Base-by-base conservation (phyloP, 2,888 invertebrate genomes). In the Rhabditoides inermis region DNA sequence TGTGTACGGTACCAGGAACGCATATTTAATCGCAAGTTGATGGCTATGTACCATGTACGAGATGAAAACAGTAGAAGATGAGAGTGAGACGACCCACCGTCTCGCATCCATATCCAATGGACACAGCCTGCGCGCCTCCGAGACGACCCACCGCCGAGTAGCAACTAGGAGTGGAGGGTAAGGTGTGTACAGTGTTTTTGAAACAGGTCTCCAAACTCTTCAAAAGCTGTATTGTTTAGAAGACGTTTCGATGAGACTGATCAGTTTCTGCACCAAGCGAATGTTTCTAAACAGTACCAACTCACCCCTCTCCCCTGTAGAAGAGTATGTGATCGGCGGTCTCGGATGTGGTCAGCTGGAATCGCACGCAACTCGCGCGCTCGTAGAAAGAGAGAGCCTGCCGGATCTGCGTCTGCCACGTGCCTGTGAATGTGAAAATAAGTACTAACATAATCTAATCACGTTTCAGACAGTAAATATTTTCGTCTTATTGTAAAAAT, bases 291-390 rank as follows among this genome's bases (percentile, higher is more conserved):
- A 32, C 32, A 12, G 10, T 32, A n/a, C 15, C 35, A n/a, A 32
- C 52, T 27, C 2, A 62, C 58, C 63, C 63, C 52, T 61, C 57
- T 10, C 63, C 63, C 51, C 49, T 55, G 30, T 45, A 60, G 20
- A 67, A 67, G 7, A 58, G 39, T 7, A 67, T 26, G 42, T 61
- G 61, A 49, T 67, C 67, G 1, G 40, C 49, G 5, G 37, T 20
- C 5, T 53, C 55, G 10, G 39, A 49, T 18, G 59, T 57, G 36
- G 63, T 65, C 15, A 60, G 49, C 2, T 30, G 35, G 51, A 73
- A 73, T 15, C 72, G 54, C 15, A 73, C 58, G 37, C 73, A 73
- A 6, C 66, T 73, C 28, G 68, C 57, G 22, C 55, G 39, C 41
- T 68, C 59, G 62, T 68, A 72, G 26, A 63, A 46, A 12, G 55